A percentile compares a stretch with the other conserved stretches of the same genome.
Evolutionary conservation across 2,113 vertebrate genomes (phyloP).

Genomic region (Opisthocomus hoazin): DNA sequence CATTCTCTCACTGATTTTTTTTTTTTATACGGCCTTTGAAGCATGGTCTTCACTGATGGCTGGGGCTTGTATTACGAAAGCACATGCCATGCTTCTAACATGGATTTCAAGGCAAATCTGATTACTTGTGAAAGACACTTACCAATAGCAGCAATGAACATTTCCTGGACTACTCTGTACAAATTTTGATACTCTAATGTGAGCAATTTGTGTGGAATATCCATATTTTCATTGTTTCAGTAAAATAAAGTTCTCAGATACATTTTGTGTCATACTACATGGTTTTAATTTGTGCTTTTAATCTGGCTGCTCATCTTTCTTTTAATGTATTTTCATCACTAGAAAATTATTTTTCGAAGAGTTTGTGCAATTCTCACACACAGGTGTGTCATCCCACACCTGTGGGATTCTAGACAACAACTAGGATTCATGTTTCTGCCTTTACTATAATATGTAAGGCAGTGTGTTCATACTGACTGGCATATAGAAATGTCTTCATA

Average conservation of each 20-base stretch:
- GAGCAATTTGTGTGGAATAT: not conserved
- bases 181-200: not conserved
- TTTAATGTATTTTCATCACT: not conserved
- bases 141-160: not conserved
- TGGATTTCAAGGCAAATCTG: not conserved
- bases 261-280: not conserved
- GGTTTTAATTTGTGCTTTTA: not conserved
- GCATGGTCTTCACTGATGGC: not conserved
- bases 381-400: not conserved
- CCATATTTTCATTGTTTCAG: not conserved
- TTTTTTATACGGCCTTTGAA: not conserved
- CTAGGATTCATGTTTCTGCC: not conserved
- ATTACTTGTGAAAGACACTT: not conserved
- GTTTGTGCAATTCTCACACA: fast-evolving
- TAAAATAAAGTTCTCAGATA: not conserved
- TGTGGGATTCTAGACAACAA: not conserved
- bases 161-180: not conserved
- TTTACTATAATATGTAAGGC: not conserved
- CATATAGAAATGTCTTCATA: not conserved
- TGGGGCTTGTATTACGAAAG: not conserved
- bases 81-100: not conserved
- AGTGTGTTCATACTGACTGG: not conserved
- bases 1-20: not conserved
- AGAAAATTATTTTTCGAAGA: not conserved
- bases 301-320: not conserved